A percentile compares a stretch with the other conserved stretches of the same genome.
Conservation (phyloP, 2,888 invertebrate species). For the Chloroclystis v-ata region DNA sequence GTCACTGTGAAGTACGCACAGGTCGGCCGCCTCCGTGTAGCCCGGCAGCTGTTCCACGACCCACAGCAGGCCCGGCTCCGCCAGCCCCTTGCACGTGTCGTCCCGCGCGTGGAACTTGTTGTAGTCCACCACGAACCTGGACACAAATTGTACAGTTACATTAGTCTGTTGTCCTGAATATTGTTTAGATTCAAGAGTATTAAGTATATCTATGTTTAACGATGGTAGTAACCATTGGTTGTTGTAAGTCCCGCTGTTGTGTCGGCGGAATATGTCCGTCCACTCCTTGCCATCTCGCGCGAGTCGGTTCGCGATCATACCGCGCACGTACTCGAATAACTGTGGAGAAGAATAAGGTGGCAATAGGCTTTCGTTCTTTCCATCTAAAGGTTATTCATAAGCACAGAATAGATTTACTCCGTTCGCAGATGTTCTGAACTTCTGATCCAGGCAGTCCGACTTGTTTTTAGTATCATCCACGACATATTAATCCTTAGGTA, state of each 20-base stretch:
- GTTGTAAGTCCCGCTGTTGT: slow-evolving; percentile 87
- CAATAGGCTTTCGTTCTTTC: too few species aligned
- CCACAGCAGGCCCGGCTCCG: slow-evolving; percentile 73
- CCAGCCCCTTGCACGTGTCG: slow-evolving; percentile 31
- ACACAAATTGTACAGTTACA: neutral
- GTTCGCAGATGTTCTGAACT: too few species aligned
- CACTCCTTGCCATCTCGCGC: slow-evolving; percentile 79
- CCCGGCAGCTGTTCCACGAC: slow-evolving; percentile 81
- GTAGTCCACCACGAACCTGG: slow-evolving; percentile 80
- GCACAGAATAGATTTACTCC: too few species aligned
- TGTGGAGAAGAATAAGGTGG: too few species aligned
- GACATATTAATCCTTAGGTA: too few species aligned
- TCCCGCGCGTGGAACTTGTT: slow-evolving; percentile 74
- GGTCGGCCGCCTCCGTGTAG: slow-evolving; percentile 51
- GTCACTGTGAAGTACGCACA: too few species aligned
- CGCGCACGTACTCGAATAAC: slow-evolving; percentile 79
- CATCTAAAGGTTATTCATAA: too few species aligned
- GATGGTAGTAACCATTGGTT: slow-evolving; percentile 81
- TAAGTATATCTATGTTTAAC: too few species aligned
- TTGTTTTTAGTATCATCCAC: too few species aligned
- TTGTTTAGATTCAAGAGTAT: too few species aligned
- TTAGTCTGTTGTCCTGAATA: too few species aligned
- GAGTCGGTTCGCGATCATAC: slow-evolving; percentile 82
- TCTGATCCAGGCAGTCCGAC: too few species aligned
- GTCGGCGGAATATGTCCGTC: slow-evolving; percentile 75